A percentile compares a stretch with the other conserved stretches of the same genome.
These are phyloP conservation scores for Argopecten irradians DNA, from an alignment of 1,140 invertebrate genomes.

Conservation along the genomic window DNA sequence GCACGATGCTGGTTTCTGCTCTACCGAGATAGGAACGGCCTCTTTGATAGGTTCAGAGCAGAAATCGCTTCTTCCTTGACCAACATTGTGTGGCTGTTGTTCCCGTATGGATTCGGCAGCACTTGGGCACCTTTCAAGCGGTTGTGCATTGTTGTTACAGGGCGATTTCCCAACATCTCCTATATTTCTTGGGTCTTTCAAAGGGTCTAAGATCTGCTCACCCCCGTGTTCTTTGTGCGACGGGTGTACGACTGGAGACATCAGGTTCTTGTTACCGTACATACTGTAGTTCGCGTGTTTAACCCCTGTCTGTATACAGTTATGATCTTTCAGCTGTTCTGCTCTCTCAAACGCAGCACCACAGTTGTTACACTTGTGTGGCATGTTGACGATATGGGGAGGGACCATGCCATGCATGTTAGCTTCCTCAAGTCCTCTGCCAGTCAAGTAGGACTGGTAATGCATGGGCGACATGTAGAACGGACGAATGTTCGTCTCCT, in stretches of 20 bases:
- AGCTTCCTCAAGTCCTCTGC: neutral
- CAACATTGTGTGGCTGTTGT: neutral
- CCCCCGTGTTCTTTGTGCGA: neutral
- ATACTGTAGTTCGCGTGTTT: neutral
- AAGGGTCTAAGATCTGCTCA: neutral
- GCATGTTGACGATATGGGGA: neutral
- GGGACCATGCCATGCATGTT: slow-evolving; percentile 6
- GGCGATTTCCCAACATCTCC: neutral
- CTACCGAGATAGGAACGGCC: neutral
- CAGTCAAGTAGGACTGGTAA: neutral
- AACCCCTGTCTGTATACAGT: neutral
- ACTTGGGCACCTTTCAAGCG: neutral
- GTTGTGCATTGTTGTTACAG: neutral
- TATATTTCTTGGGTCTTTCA: neutral
- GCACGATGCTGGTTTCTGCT: neutral
- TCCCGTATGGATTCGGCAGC: neutral
- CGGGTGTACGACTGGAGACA: neutral
- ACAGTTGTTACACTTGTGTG: neutral
- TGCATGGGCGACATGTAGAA: neutral
- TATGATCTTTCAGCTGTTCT: neutral
- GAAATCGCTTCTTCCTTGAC: neutral
- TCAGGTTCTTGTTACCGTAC: neutral
- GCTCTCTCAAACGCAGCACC: neutral
- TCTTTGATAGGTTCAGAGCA: neutral
- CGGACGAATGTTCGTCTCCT: neutral